Evolutionary conservation across 2,888 invertebrate genomes (phyloP).

Genomic region (Drosophila mimetica): DNA sequence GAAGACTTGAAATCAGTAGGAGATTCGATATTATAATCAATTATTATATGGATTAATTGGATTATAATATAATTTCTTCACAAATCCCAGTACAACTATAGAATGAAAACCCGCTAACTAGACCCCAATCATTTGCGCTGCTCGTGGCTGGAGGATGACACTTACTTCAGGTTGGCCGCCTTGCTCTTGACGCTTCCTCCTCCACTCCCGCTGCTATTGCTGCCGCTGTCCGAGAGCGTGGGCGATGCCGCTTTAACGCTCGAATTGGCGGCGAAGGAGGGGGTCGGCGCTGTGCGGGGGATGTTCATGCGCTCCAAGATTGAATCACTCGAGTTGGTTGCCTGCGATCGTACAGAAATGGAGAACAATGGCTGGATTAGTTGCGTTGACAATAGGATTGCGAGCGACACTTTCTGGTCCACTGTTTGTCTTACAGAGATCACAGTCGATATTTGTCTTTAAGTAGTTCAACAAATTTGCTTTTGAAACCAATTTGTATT

Average conservation of each 20-base stretch:
- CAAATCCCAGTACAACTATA: slow-evolving; percentile 18
- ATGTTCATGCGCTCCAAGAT: slow-evolving; percentile 84
- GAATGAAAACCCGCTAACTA: slow-evolving; percentile 12
- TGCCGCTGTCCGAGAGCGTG: slow-evolving; percentile 81
- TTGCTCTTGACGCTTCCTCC: slow-evolving; percentile 82
- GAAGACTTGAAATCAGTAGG: no score
- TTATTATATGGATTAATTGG: no score
- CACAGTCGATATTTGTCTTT: slow-evolving; percentile 6
- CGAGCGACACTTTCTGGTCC: slow-evolving; percentile 19
- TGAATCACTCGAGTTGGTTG: slow-evolving; percentile 86
- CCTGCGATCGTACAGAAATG: slow-evolving; percentile 75
- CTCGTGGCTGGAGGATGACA: slow-evolving; percentile 24
- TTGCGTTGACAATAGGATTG: slow-evolving; percentile 14
- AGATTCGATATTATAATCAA: no score
- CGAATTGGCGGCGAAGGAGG: slow-evolving; percentile 18
- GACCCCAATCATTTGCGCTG: slow-evolving; percentile 8
- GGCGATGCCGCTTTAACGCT: slow-evolving; percentile 79
- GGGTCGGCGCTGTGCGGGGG: slow-evolving; percentile 53
- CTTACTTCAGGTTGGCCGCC: slow-evolving; percentile 83
- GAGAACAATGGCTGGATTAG: slow-evolving; percentile 12
- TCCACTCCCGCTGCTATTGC: slow-evolving; percentile 71
- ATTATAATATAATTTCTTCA: no score
- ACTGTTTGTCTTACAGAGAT: neutral
- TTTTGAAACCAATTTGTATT: neutral
- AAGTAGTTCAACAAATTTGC: slow-evolving; percentile 15